phyloP scores from a whole-genome alignment of 2,888 invertebrate genomes.

The Drosophila prolongata region DNA sequence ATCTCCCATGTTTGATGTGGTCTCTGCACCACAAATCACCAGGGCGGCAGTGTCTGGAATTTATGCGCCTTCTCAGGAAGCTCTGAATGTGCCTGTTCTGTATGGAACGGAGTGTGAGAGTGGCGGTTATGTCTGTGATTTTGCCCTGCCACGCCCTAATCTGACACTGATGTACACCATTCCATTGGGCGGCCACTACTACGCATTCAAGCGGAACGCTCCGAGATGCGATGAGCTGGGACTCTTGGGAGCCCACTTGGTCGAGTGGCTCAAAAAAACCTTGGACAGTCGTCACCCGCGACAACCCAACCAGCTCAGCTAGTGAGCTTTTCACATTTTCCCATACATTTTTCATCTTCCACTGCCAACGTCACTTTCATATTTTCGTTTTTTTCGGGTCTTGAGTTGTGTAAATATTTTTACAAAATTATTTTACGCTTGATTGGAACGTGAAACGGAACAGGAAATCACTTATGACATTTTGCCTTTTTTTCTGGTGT shows the following conservation, averaged over 20 bases:
- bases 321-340: constrained; percentile 44
- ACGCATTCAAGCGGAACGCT: constrained; percentile 58
- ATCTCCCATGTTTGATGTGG: constrained; percentile 68
- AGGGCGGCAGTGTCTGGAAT: constrained; percentile 68
- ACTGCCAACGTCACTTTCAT: constrained; percentile 16
- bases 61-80: constrained; percentile 67
- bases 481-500: constrained; percentile 44
- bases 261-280: constrained; percentile 29
- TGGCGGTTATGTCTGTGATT: constrained; percentile 70
- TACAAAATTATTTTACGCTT: constrained; percentile 76
- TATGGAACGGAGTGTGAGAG: constrained; percentile 12
- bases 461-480: constrained; percentile 79
- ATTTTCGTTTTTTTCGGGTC: constrained; percentile 11
- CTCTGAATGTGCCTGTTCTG: constrained; percentile 11
- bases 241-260: constrained; percentile 24
- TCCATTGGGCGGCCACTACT: constrained; percentile 38
- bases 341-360: constrained; percentile 36
- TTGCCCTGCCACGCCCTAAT: constrained; percentile 62
- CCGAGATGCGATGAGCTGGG: constrained; percentile 33
- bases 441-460: constrained; percentile 68
- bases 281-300: constrained; percentile 20
- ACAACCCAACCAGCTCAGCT: constrained; percentile 13
- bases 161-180: constrained; percentile 77
- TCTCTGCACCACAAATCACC: constrained; percentile 74
- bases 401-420: constrained; percentile 74